Conservation (phyloP, 35 echinoderm and acorn worm species). For the Diadema setosum region DNA sequence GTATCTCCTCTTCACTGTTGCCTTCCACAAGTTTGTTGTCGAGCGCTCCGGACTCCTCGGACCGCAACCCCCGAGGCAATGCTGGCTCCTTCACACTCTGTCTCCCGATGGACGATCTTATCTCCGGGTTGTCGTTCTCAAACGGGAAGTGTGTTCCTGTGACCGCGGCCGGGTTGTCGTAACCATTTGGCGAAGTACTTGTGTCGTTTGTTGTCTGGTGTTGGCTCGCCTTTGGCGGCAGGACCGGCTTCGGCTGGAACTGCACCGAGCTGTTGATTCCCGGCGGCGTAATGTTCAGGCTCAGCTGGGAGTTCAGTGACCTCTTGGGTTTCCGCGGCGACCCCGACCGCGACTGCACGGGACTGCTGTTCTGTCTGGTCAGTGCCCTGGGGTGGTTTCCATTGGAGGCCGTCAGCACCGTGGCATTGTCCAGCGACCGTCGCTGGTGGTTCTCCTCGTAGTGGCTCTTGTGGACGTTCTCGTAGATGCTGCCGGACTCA, state of each 20-base stretch:
- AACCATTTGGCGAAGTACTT: background rate
- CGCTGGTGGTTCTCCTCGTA: background rate
- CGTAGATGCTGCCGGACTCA: background rate
- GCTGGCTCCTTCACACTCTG: background rate
- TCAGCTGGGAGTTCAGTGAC: background rate
- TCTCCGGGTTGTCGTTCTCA: background rate
- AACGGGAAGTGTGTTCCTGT: background rate
- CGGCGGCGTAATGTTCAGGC: background rate
- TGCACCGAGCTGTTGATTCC: background rate
- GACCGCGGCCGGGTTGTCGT: background rate
- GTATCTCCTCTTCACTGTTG: conserved; percentile 60
- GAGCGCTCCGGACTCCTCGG: background rate
- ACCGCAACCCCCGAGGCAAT: background rate
- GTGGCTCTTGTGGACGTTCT: background rate
- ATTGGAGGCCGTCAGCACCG: background rate
- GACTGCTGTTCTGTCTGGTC: background rate
- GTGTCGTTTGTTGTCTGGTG: background rate
- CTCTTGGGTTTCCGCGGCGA: background rate
- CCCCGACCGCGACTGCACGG: background rate
- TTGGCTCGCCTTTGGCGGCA: background rate
- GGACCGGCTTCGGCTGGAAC: background rate
- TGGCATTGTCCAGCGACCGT: background rate
- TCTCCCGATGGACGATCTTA: background rate
- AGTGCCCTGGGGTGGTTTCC: background rate
- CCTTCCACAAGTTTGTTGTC: conserved; percentile 4